Evolutionary conservation across 1,140 invertebrate species (phyloP).

Genomic region (Akabosia matsudoensis): DNA sequence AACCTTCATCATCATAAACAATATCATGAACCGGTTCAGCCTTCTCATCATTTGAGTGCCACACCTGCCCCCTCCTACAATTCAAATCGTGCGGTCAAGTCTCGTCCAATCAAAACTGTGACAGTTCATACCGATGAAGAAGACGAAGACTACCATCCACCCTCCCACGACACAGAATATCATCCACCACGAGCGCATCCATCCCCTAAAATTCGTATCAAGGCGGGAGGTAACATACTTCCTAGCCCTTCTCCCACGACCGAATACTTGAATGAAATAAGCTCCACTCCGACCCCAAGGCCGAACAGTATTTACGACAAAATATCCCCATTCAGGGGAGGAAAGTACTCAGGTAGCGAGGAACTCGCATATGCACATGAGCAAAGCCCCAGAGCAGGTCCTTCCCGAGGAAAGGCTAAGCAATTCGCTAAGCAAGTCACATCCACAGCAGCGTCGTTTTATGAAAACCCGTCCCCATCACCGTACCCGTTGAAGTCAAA

Average conservation of each 20-base stretch:
- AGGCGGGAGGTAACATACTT: background rate
- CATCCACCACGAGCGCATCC: background rate
- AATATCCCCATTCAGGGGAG: constrained; percentile 3
- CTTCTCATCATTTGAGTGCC: background rate
- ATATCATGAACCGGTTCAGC: background rate
- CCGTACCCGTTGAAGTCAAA: background rate
- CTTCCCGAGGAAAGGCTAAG: background rate
- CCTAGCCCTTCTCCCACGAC: background rate
- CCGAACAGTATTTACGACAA: constrained; percentile 21
- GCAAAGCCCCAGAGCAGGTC: background rate
- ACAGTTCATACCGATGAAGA: background rate
- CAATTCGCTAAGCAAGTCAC: background rate
- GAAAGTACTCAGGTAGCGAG: background rate
- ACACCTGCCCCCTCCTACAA: background rate
- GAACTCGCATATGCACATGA: constrained; percentile 9
- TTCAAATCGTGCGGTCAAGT: background rate
- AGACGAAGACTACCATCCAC: background rate
- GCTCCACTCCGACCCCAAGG: background rate
- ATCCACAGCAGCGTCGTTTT: background rate
- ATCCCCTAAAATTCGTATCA: background rate
- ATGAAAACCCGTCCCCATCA: background rate
- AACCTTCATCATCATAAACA: background rate
- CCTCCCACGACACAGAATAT: background rate
- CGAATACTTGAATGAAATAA: background rate
- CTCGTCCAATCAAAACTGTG: background rate